phyloP scores from a whole-genome alignment of 53 echinoderm and acorn worm genomes.

The Glandiceps talaboti region DNA sequence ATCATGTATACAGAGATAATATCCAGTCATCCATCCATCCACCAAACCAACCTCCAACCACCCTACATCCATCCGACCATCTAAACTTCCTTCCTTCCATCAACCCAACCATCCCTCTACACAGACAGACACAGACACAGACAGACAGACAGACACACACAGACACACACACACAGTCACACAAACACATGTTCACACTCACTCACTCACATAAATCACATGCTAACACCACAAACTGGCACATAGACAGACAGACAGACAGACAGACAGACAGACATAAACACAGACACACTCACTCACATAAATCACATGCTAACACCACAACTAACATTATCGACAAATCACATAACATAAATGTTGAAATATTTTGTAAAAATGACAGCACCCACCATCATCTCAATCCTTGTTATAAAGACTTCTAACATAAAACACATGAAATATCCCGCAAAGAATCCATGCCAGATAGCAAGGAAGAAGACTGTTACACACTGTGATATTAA shows the following conservation, averaged over 20 bases:
- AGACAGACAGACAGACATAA: background rate
- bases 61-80: background rate
- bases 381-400: constrained; percentile 55
- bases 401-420: constrained; percentile 41
- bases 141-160: background rate
- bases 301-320: too few relatives aligned
- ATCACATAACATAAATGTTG: too few relatives aligned
- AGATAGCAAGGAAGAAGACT: constrained; percentile 52
- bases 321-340: too few relatives aligned
- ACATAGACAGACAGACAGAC: background rate
- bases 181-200: too few relatives aligned
- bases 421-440: constrained; percentile 63
- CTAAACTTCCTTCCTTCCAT: background rate
- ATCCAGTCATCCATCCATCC: too few relatives aligned
- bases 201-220: too few relatives aligned
- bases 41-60: too few relatives aligned
- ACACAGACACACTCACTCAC: background rate
- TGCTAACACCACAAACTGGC: too few relatives aligned
- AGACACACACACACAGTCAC: background rate
- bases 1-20: too few relatives aligned
- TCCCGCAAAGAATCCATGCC: constrained; percentile 73
- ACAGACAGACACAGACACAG: background rate
- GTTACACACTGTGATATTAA: constrained; percentile 60
- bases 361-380: too few relatives aligned
- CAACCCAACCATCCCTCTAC: background rate